Evolutionary conservation across 2,113 vertebrate genomes (phyloP).

Genomic region (Salvelinus sp.): DNA sequence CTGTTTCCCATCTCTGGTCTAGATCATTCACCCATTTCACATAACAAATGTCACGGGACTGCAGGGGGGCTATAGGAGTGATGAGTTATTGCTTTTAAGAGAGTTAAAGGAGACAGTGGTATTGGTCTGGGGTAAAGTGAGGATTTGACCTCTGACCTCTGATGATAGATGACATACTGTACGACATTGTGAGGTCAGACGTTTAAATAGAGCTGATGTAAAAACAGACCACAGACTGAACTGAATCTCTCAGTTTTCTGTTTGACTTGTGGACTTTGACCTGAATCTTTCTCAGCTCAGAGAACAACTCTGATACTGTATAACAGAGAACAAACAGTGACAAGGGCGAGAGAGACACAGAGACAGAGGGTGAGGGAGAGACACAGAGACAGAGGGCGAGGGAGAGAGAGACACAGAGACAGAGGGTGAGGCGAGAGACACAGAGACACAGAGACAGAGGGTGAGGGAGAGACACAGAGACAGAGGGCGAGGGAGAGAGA

Average conservation of each 20-base stretch:
- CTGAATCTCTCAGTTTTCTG: neutral
- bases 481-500: no score
- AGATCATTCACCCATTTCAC: neutral
- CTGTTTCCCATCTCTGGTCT: no score
- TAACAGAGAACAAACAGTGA: neutral
- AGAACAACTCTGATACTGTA: neutral
- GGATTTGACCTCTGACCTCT: neutral
- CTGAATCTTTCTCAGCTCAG: neutral
- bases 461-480: no score
- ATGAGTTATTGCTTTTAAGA: neutral
- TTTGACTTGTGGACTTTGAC: neutral
- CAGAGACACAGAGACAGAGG: no score
- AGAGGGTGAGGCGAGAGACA: no score
- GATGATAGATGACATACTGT: neutral
- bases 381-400: no score
- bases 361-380: no score
- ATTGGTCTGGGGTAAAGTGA: neutral
- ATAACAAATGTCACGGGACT: neutral
- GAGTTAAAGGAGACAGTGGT: neutral
- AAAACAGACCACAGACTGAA: neutral
- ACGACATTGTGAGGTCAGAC: neutral
- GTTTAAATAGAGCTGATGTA: neutral
- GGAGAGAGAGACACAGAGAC: no score
- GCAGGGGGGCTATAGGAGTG: neutral
- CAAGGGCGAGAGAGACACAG: neutral